phyloP scores from a whole-genome alignment of 2,797 vertebrate species.

The Siniperca scherzeri region DNA sequence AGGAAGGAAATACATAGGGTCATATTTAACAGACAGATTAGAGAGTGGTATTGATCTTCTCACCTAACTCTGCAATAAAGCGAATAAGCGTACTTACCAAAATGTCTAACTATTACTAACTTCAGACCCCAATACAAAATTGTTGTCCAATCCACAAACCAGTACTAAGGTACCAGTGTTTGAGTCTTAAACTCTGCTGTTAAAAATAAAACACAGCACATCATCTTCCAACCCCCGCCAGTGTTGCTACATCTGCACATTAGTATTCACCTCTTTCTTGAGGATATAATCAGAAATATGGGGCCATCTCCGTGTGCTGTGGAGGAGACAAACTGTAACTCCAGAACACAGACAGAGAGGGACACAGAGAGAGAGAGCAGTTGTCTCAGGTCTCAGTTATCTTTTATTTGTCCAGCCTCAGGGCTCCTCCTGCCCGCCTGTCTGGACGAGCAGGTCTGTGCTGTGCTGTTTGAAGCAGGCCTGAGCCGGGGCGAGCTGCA shows the following conservation, averaged over 20 bases:
- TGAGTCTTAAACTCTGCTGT: slow-evolving; percentile 28
- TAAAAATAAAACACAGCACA: slow-evolving; percentile 42
- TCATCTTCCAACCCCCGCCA: slow-evolving; percentile 27
- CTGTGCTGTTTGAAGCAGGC: slow-evolving; percentile 36
- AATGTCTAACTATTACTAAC: neutral
- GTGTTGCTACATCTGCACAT: slow-evolving; percentile 20
- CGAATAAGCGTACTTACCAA: neutral
- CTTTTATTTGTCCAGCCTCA: slow-evolving; percentile 42
- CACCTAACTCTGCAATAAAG: neutral
- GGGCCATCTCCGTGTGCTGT: slow-evolving; percentile 15
- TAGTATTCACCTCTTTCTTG: slow-evolving; percentile 40
- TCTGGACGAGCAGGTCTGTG: slow-evolving; percentile 48
- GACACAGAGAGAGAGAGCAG: slow-evolving; percentile 5
- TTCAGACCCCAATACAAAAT: neutral
- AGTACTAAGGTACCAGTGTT: neutral
- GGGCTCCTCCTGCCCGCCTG: slow-evolving; percentile 43
- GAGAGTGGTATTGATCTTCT: neutral
- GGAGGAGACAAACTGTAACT: slow-evolving; percentile 30
- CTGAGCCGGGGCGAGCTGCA: slow-evolving; percentile 52
- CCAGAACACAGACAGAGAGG: slow-evolving; percentile 19
- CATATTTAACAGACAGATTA: neutral
- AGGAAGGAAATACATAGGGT: no score
- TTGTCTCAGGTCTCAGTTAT: slow-evolving; percentile 62
- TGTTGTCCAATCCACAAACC: neutral
- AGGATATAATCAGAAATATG: slow-evolving; percentile 42